phyloP scores from a whole-genome alignment of 2,797 vertebrate genomes.

The Crax fasciolata region DNA sequence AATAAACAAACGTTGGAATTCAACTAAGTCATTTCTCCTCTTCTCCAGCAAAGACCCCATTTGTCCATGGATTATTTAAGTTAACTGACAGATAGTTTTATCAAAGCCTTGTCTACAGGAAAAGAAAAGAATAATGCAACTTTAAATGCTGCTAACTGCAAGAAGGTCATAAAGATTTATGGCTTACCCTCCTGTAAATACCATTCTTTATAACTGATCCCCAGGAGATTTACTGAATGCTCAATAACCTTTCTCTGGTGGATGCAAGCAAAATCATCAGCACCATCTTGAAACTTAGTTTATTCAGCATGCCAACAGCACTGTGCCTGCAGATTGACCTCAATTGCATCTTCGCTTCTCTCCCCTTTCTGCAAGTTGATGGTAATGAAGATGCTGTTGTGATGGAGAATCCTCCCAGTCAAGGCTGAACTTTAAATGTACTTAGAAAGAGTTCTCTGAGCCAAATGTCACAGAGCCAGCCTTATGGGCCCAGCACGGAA shows the following conservation, averaged over 20 bases:
- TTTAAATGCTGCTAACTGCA: constrained; percentile 75
- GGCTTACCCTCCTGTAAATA: constrained; percentile 73
- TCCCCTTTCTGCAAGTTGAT: background rate
- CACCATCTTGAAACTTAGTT: constrained; percentile 30
- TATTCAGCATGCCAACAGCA: constrained; percentile 39
- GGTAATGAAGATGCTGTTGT: constrained; percentile 58
- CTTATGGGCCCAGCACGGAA: background rate
- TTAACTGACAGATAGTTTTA: constrained; percentile 73
- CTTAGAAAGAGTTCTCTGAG: background rate
- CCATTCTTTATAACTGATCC: constrained; percentile 74
- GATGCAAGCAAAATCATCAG: constrained; percentile 59
- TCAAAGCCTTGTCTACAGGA: constrained; percentile 67
- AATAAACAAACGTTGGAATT: constrained; percentile 57
- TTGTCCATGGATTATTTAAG: constrained; percentile 65
- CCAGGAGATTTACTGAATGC: constrained; percentile 62
- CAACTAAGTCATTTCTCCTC: constrained; percentile 24
- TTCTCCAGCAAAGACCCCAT: background rate
- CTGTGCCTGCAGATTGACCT: constrained; percentile 40
- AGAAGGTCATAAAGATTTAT: constrained; percentile 79
- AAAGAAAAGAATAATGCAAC: constrained; percentile 62
- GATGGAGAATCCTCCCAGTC: constrained; percentile 40
- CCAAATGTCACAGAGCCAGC: constrained; percentile 26
- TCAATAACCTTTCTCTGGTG: constrained; percentile 72
- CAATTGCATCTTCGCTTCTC: background rate
- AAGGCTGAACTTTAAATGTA: constrained; percentile 46